These are phyloP conservation scores for Oreochromis spilurus DNA, from an alignment of 2,113 vertebrate species.

Conservation along the genomic window DNA sequence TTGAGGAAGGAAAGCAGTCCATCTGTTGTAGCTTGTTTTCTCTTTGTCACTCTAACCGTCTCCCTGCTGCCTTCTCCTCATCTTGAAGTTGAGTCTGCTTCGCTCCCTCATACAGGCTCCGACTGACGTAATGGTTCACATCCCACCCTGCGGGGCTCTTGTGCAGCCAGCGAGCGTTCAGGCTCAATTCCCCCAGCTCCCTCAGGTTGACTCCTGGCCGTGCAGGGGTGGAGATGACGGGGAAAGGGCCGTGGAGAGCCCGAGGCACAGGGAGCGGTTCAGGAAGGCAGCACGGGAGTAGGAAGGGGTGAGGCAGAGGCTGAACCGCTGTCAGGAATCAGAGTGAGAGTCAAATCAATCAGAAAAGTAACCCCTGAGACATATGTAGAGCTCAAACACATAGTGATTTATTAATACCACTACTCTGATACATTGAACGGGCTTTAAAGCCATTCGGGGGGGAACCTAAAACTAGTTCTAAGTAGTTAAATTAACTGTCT, in stretches of 20 bases:
- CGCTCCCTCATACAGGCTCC: not conserved
- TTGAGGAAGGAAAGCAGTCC: not conserved
- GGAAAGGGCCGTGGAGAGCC: constrained; percentile 31
- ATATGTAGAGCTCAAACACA: not conserved
- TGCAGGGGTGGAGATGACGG: constrained; percentile 32
- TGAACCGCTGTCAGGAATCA: constrained; percentile 45
- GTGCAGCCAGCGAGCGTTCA: constrained; percentile 13
- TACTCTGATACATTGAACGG: not conserved
- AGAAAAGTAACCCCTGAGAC: not conserved
- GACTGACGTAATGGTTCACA: constrained; percentile 14
- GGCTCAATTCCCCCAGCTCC: constrained; percentile 18
- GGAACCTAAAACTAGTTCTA: not conserved
- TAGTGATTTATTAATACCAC: not conserved
- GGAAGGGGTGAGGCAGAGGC: constrained; percentile 46
- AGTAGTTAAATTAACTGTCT: not conserved
- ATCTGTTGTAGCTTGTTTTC: not conserved
- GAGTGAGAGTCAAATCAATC: not conserved
- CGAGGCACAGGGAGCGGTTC: constrained; percentile 43
- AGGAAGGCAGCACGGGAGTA: constrained; percentile 64
- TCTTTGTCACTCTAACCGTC: not conserved
- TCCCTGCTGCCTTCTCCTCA: not conserved
- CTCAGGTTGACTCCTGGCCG: constrained; percentile 17
- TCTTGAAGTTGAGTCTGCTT: not conserved
- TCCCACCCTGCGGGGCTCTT: constrained; percentile 39
- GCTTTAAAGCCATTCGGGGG: not conserved